Evolutionary conservation across 2,113 vertebrate genomes (phyloP), one percentile per base, ranked within the genome.

Genomic region (Engraulis encrasicolus): DNA sequence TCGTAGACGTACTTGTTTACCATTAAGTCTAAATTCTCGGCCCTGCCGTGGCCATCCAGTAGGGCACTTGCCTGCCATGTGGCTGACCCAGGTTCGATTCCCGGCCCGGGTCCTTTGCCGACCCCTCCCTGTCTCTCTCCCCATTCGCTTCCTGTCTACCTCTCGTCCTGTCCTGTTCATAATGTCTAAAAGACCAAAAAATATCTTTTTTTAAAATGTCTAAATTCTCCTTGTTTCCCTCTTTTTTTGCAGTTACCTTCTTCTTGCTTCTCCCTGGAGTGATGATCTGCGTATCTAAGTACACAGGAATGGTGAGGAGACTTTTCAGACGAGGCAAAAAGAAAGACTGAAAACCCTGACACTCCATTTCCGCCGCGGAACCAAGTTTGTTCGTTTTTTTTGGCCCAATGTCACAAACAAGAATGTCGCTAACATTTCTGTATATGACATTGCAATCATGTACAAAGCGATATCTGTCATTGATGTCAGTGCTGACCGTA

Each of bases 291-390:
- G 66, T 74, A 15, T 74, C 14, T 2, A 74, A 74, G 31, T 74
- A 74, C 23, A 74, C 66, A 17, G 66, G 11, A 1, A 74, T 74
- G 66, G 66, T 74, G 12, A 11, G 12, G 12, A 34, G 66, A 36
- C 31, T 74, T 74, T 74, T 74, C 66, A 74, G 66, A 74, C 66
- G 66, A 36, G 66, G 27, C 12, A 74, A 31, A 74, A 74, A 74
- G 66, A 66, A 66, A 12, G 66, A 74, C 27, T 74, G 31, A 74
- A 36, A 12, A 74, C 31, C n/a, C 66, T 34, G 19, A 7, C 20
- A 7, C 20, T 58, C 54, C 20, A 9, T 58, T 20, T 3, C 12
- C 31, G n/a, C n/a, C n/a, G n/a, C 34, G 23, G 58, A 66, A 1
- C 6, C 58, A 66, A 66, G 9, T 9, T 27, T 20, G 7, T n/a